These are phyloP conservation scores for Ylistrum balloti DNA, from an alignment of 1,140 invertebrate genomes.

Conservation along the genomic window DNA sequence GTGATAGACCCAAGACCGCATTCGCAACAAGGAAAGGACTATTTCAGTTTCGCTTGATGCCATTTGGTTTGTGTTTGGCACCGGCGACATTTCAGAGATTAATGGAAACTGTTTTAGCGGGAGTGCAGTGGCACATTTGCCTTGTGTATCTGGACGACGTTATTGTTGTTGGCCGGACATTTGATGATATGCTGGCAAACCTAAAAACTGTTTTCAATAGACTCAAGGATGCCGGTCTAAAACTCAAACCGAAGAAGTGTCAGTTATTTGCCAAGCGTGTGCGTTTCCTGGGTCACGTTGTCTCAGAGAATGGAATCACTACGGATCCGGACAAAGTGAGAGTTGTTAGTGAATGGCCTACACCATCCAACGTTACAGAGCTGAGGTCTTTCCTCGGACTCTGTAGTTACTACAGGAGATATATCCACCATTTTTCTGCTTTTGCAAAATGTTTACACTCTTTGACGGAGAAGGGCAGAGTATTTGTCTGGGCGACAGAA, in stretches of 20 bases:
- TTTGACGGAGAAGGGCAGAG: neutral
- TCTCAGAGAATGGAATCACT: too few relatives aligned
- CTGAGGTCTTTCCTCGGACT: neutral
- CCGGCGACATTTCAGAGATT: constrained; percentile 11
- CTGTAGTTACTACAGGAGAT: neutral
- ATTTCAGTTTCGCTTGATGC: constrained; percentile 41
- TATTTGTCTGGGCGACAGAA: neutral
- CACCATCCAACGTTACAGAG: too few relatives aligned
- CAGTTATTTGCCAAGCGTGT: too few relatives aligned
- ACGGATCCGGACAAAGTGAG: too few relatives aligned
- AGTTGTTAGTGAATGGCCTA: too few relatives aligned
- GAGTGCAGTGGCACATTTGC: constrained; percentile 40
- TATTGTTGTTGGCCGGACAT: neutral
- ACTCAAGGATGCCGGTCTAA: neutral
- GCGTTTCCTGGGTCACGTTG: too few relatives aligned
- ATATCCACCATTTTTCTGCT: neutral
- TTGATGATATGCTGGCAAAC: neutral
- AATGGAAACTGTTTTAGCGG: neutral
- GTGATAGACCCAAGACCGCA: neutral
- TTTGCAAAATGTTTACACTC: neutral
- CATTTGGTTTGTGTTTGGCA: constrained; percentile 13
- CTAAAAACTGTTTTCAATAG: neutral
- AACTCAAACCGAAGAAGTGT: neutral
- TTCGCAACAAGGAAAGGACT: neutral
- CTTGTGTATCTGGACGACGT: neutral